A percentile compares a stretch with the other conserved stretches of the same genome.
Conservation (phyloP, 2,888 invertebrate genomes). For the Drosophila acutilabella region DNA sequence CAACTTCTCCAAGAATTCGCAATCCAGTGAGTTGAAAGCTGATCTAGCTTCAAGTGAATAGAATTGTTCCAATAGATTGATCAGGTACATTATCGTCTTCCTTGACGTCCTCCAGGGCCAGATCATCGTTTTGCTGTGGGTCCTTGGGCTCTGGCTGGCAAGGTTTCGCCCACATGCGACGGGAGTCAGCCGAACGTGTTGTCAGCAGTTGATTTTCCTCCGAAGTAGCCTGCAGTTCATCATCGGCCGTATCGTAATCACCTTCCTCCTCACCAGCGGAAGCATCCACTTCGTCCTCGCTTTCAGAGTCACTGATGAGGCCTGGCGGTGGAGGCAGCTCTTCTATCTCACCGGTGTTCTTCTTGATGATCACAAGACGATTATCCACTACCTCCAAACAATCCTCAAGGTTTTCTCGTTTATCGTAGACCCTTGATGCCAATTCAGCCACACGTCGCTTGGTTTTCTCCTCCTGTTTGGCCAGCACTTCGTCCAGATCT, state of each 20-base stretch:
- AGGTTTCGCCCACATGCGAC: constrained; percentile 51
- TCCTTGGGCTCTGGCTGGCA: constrained; percentile 44
- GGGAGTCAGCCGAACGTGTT: constrained; percentile 14
- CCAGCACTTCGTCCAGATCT: constrained; percentile 63
- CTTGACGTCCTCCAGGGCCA: neutral
- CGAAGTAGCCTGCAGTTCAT: constrained; percentile 1
- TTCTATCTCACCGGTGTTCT: constrained; percentile 68
- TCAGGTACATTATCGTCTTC: constrained; percentile 29
- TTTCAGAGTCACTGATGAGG: constrained; percentile 56
- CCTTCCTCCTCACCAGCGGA: constrained; percentile 13
- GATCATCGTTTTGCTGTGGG: neutral
- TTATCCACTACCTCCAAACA: constrained; percentile 79
- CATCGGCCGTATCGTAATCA: constrained; percentile 55
- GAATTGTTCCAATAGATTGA: constrained; percentile 49
- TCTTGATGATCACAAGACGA: constrained; percentile 77
- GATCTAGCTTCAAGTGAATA: constrained; percentile 63
- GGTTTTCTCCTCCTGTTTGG: constrained; percentile 53
- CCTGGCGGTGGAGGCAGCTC: constrained; percentile 70
- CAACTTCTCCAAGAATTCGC: constrained; percentile 72
- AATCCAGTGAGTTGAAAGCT: constrained; percentile 68
- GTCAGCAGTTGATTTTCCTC: neutral
- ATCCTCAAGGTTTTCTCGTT: constrained; percentile 79
- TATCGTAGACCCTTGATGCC: constrained; percentile 73
- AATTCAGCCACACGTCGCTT: constrained; percentile 55
- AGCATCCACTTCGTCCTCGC: constrained; percentile 50